Conservation (phyloP, 2,113 vertebrate species). For the Pelusios castaneus region DNA sequence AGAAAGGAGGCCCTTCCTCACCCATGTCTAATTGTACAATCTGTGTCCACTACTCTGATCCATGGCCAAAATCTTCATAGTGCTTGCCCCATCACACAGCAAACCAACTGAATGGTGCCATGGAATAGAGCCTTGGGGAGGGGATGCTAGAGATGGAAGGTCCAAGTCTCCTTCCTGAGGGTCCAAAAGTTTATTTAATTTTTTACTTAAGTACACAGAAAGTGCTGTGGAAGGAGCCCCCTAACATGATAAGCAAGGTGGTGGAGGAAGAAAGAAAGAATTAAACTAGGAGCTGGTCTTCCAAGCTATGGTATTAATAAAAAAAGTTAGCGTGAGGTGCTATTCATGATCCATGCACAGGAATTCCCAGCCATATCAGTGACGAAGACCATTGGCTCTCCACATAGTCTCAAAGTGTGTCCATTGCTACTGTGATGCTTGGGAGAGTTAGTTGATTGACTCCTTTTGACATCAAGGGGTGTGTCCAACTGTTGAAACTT, state of each 20-base stretch:
- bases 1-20: conserved; percentile 28
- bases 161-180: background rate
- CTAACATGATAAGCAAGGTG: background rate
- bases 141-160: background rate
- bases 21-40: background rate
- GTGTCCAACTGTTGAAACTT: conserved; percentile 38
- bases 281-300: conserved; percentile 5
- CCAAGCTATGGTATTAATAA: background rate
- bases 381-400: background rate
- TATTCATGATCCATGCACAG: fast-evolving
- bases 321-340: background rate
- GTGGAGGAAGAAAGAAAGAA: background rate
- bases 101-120: conserved; percentile 10
- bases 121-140: background rate
- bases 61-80: background rate
- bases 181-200: conserved; percentile 2
- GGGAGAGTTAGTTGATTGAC: conserved; percentile 36
- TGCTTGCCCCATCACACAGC: conserved; percentile 50
- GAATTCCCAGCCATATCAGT: background rate
- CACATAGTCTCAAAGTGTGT: fast-evolving
- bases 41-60: conserved; percentile 17
- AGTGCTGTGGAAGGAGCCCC: background rate
- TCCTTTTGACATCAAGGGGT: conserved; percentile 44
- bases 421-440: conserved; percentile 30
- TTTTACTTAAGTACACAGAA: background rate